Percentiles rank a stretch among this genome's conserved stretches.
Evolutionary conservation across 2,797 vertebrate genomes (phyloP).

Genomic region (Peromyscus aztecus): DNA sequence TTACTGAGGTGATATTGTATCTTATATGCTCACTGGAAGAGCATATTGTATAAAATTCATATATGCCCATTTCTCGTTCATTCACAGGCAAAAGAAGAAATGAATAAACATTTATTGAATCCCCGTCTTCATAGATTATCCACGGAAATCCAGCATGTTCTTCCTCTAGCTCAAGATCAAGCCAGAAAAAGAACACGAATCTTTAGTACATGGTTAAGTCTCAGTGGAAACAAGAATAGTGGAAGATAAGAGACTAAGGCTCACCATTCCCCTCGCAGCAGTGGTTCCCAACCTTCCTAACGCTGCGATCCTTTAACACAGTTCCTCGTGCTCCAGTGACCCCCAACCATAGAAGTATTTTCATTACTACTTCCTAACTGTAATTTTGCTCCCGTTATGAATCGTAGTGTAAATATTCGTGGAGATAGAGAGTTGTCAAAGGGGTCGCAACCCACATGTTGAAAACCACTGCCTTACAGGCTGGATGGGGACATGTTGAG

Average conservation of each 20-base stretch:
- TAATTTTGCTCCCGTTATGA: not conserved
- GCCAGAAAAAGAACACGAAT: conserved; percentile 19
- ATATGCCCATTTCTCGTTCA: conserved; percentile 27
- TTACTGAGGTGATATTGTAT: not conserved
- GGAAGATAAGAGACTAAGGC: not conserved
- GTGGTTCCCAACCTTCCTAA: not conserved
- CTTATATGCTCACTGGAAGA: conserved; percentile 58
- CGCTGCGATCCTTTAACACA: not conserved
- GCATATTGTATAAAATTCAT: conserved; percentile 49
- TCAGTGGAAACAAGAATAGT: not conserved
- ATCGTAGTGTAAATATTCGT: not conserved
- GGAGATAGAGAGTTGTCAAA: not conserved
- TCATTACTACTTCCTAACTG: not conserved
- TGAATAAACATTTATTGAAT: conserved; percentile 63
- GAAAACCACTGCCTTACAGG: not conserved
- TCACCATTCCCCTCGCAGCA: not conserved
- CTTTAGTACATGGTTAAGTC: conserved; percentile 18
- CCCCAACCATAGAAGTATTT: not conserved
- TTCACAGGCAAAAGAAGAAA: conserved; percentile 32
- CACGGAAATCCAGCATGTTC: conserved; percentile 16
- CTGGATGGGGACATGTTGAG: not conserved
- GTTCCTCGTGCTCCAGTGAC: not conserved
- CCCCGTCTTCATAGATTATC: not conserved
- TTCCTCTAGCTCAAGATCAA: conserved; percentile 58
- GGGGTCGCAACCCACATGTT: not conserved